Conservation (phyloP, 2,113 vertebrate species). For the Geococcyx californianus region DNA sequence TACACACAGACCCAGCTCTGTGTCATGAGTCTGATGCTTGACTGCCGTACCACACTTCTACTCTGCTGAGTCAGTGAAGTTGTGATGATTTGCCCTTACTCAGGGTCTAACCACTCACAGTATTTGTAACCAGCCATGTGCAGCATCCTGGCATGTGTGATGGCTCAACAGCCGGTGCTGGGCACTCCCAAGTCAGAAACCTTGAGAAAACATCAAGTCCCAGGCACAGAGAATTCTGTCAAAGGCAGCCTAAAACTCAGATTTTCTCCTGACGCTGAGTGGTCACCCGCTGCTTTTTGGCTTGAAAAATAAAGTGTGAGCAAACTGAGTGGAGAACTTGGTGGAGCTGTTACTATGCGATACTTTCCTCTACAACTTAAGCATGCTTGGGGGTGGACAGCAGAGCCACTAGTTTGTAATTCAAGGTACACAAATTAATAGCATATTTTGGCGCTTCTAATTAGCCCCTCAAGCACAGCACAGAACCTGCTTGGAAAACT, state of each 20-base stretch:
- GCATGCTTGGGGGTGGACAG: neutral
- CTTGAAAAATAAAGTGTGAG: neutral
- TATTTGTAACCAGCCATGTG: neutral
- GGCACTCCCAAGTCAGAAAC: neutral
- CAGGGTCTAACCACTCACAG: neutral
- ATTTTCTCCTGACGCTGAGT: neutral
- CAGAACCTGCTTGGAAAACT: neutral
- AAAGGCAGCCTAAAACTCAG: neutral
- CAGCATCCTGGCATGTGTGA: neutral
- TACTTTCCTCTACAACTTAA: neutral
- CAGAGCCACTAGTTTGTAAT: neutral
- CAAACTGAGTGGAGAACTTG: neutral
- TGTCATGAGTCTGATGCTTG: neutral
- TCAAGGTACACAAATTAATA: neutral
- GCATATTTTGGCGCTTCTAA: slow-evolving; percentile 3
- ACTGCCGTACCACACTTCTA: neutral
- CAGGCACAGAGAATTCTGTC: neutral
- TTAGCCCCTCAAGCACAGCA: neutral
- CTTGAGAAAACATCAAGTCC: neutral
- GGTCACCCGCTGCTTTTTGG: fast-evolving
- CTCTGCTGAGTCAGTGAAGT: neutral
- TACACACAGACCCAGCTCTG: neutral
- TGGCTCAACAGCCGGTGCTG: neutral
- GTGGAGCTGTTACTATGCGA: neutral
- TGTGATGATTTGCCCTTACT: neutral